These are phyloP conservation scores for Macrotis lagotis DNA, from an alignment of 2,113 vertebrate genomes.

Conservation along the genomic window DNA sequence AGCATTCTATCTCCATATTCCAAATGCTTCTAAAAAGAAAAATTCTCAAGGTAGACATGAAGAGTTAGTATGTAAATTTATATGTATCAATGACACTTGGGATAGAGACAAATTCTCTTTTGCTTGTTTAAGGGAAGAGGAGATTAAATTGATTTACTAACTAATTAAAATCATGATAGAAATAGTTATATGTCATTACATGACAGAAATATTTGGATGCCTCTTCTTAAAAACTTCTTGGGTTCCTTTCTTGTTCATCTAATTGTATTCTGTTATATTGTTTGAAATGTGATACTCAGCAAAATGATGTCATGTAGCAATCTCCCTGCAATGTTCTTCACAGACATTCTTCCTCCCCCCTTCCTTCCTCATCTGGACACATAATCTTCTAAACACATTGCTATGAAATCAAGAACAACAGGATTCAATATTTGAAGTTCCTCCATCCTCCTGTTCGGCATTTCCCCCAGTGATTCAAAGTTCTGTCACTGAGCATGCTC, in stretches of 20 bases:
- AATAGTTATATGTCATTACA: no score
- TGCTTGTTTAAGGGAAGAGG: not conserved
- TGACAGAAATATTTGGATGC: no score
- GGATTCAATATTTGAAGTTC: not conserved
- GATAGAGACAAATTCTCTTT: not conserved
- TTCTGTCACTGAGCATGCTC: slow-evolving; percentile 25
- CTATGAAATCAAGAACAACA: slow-evolving; percentile 24
- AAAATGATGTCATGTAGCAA: not conserved
- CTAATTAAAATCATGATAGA: not conserved
- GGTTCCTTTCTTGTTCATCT: not conserved
- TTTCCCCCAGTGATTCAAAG: slow-evolving; percentile 12
- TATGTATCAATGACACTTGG: not conserved
- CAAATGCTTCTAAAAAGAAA: not conserved
- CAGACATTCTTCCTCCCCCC: not conserved
- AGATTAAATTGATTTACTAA: not conserved
- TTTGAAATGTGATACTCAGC: not conserved
- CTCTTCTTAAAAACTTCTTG: not conserved
- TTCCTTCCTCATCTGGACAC: not conserved
- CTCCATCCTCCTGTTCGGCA: not conserved
- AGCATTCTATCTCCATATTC: not conserved
- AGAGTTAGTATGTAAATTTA: not conserved
- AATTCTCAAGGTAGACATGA: not conserved
- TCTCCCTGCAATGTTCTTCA: not conserved
- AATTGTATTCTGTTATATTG: not conserved
- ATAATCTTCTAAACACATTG: not conserved